phyloP scores from a whole-genome alignment of 2,888 invertebrate species.

The Mycalesis mineus region DNA sequence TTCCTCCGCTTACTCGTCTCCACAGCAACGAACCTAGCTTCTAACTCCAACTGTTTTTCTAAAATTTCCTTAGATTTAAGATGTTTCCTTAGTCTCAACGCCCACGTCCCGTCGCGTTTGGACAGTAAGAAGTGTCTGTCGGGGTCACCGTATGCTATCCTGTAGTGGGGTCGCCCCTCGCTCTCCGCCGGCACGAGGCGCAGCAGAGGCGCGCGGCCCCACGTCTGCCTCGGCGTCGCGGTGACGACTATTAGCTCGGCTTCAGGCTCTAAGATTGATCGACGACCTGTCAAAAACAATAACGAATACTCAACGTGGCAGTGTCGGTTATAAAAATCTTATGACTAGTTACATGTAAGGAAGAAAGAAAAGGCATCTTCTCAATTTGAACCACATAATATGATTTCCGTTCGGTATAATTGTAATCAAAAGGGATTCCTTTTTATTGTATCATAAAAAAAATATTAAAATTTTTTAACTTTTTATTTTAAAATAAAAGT shows the following conservation, averaged over 20 bases:
- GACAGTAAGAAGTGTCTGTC: conserved; percentile 51
- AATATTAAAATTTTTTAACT: no score
- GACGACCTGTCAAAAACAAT: conserved; percentile 52
- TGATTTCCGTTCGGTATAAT: no score
- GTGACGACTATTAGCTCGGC: conserved; percentile 58
- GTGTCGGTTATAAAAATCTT: no score
- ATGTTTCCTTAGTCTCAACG: conserved; percentile 53
- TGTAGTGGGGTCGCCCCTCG: conserved; percentile 58
- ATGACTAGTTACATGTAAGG: no score
- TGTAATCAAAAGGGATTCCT: no score
- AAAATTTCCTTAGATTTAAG: conserved; percentile 41
- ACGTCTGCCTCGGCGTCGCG: conserved; percentile 54
- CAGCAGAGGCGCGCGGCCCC: conserved; percentile 62
- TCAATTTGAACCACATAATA: no score
- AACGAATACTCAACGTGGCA: no score
- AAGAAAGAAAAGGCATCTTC: no score
- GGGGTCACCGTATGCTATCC: conserved; percentile 59
- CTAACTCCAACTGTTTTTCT: conserved; percentile 59
- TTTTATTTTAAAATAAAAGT: no score
- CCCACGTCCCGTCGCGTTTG: conserved; percentile 64
- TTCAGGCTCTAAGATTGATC: conserved; percentile 58
- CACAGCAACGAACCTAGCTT: conserved; percentile 60
- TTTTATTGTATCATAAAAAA: no score
- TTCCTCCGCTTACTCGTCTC: conserved; percentile 31
- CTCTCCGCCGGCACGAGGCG: conserved; percentile 59